phyloP scores from a whole-genome alignment of 2,113 vertebrate species.

The Apodemus sylvaticus region DNA sequence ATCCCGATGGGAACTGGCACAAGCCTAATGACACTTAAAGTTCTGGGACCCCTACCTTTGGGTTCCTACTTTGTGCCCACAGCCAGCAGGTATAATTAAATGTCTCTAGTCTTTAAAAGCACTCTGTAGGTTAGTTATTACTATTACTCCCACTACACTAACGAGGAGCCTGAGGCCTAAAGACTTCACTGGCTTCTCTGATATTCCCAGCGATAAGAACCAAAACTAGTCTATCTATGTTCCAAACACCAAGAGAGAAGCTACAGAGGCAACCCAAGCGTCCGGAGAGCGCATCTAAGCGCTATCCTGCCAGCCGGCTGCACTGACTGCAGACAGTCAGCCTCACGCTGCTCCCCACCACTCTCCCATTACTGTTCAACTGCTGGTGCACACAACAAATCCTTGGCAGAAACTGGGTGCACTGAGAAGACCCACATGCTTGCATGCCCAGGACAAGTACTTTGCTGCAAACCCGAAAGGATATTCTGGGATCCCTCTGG shows the following conservation, averaged over 20 bases:
- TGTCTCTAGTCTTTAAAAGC: slow-evolving; percentile 21
- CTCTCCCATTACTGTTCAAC: not conserved
- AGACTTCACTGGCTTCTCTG: not conserved
- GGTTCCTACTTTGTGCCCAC: not conserved
- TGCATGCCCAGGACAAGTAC: not conserved
- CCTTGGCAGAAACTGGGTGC: not conserved
- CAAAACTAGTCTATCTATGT: not conserved
- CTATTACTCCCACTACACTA: not conserved
- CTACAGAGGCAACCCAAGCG: not conserved
- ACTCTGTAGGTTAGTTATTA: slow-evolving; percentile 6
- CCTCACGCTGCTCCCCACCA: not conserved
- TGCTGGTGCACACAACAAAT: not conserved
- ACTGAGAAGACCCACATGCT: not conserved
- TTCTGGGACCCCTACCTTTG: not conserved
- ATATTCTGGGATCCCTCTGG: not conserved
- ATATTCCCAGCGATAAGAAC: not conserved
- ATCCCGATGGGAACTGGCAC: not conserved
- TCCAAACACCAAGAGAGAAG: not conserved
- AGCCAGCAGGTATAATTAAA: slow-evolving; percentile 37
- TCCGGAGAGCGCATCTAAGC: not conserved
- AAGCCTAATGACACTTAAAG: slow-evolving; percentile 3
- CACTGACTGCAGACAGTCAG: not conserved
- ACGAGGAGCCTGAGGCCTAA: not conserved
- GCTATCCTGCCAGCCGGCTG: not conserved
- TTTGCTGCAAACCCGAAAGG: not conserved